These are phyloP conservation scores for Burhinus bistriatus DNA, from an alignment of 2,113 vertebrate species.

Conservation along the genomic window DNA sequence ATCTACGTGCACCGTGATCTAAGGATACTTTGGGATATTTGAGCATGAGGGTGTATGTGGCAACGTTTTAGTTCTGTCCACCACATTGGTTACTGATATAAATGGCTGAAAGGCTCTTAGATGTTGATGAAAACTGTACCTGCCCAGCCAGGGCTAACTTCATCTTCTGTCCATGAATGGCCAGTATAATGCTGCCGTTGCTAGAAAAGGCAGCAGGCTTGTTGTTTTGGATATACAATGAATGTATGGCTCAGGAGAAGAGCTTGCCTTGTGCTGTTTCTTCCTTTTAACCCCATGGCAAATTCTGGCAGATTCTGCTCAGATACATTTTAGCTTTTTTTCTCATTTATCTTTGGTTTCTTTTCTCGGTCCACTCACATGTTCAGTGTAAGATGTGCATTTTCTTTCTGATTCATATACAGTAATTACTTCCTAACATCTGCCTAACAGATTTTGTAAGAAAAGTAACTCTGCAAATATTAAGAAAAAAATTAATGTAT, in stretches of 20 bases:
- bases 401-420: slow-evolving; percentile 60
- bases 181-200: not conserved
- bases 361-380: slow-evolving; percentile 3
- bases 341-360: slow-evolving; percentile 19
- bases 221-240: not conserved
- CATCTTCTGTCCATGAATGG: not conserved
- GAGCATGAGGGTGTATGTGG: not conserved
- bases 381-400: slow-evolving; percentile 6
- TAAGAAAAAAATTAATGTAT: slow-evolving; percentile 49
- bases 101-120: not conserved
- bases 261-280: not conserved
- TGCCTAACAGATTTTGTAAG: slow-evolving; percentile 58
- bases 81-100: too few species aligned
- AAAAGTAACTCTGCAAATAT: slow-evolving; percentile 52
- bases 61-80: not conserved
- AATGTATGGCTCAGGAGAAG: not conserved
- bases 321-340: not conserved
- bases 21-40: not conserved
- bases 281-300: not conserved
- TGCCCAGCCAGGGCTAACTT: not conserved
- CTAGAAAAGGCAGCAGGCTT: not conserved
- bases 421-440: slow-evolving; percentile 68
- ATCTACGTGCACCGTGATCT: not conserved
- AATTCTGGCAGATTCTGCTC: slow-evolving; percentile 1
- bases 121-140: not conserved